Conservation (phyloP, 64 coral and sea anemone genomes). For the Montipora sp. region DNA sequence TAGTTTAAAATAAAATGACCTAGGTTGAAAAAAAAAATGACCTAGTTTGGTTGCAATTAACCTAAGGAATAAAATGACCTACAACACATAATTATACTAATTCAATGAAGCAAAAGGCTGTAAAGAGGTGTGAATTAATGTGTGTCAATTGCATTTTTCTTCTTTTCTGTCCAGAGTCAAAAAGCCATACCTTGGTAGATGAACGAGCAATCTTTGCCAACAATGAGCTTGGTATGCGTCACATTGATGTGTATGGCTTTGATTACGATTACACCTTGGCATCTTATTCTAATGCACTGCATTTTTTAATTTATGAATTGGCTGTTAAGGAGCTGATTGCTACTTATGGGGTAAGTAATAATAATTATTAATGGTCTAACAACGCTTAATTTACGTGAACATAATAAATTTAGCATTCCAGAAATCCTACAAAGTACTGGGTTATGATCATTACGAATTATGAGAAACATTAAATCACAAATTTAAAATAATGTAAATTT, state of each 20-base stretch:
- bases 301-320: slow-evolving; percentile 91
- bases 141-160: not conserved
- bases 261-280: slow-evolving; percentile 98
- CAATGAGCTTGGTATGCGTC: slow-evolving; percentile 89
- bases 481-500: no score
- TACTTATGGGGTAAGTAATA: slow-evolving; percentile 83
- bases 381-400: no score
- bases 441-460: no score
- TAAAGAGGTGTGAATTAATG: not conserved
- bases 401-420: not conserved
- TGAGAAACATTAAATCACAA: no score
- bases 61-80: no score
- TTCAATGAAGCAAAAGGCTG: no score
- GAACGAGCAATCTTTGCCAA: slow-evolving; percentile 93
- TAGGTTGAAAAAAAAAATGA: no score
- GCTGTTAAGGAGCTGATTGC: slow-evolving; percentile 86
- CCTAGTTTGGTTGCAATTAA: no score
- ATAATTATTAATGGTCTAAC: not conserved
- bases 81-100: no score
- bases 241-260: slow-evolving; percentile 98
- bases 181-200: slow-evolving; percentile 43
- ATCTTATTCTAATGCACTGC: slow-evolving; percentile 84
- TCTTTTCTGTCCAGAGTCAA: slow-evolving; percentile 17
- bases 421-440: no score
- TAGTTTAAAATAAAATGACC: no score